Percentiles rank a stretch among this genome's conserved stretches.
Evolutionary conservation across 1,140 invertebrate species (phyloP).

Genomic region (Nylanderia fulva): DNA sequence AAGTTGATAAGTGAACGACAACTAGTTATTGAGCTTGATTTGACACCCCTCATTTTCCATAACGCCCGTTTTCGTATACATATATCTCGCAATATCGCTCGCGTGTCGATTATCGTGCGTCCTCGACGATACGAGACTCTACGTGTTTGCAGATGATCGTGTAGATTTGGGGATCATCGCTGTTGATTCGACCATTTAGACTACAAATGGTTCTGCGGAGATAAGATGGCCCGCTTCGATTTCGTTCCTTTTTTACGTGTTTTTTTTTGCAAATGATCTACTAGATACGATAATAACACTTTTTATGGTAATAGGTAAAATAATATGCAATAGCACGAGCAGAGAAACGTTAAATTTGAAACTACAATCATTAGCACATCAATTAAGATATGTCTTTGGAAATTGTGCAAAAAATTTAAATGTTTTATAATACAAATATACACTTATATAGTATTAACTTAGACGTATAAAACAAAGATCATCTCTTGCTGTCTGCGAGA

Average conservation of each 20-base stretch:
- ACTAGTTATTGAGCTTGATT: background rate
- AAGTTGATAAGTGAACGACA: slow-evolving; percentile 55
- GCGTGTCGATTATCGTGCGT: background rate
- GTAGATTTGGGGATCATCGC: background rate
- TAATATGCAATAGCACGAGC: background rate
- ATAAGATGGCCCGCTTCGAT: background rate
- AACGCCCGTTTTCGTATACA: background rate
- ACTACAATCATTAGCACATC: background rate
- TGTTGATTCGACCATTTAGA: background rate
- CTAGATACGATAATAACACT: background rate
- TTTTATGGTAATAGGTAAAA: background rate
- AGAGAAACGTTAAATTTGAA: background rate
- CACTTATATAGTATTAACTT: no score
- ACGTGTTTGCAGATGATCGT: background rate
- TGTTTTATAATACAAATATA: background rate
- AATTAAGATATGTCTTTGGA: background rate
- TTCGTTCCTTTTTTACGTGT: background rate
- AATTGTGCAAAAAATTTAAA: background rate
- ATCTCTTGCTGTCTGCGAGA: no score
- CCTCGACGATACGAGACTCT: background rate
- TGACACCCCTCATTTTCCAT: background rate
- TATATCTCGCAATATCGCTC: background rate
- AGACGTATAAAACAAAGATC: no score
- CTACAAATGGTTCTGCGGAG: background rate
- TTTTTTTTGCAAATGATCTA: background rate